These are phyloP conservation scores for Tetramorium simillimum DNA, from an alignment of 1,140 invertebrate genomes.

Conservation along the genomic window DNA sequence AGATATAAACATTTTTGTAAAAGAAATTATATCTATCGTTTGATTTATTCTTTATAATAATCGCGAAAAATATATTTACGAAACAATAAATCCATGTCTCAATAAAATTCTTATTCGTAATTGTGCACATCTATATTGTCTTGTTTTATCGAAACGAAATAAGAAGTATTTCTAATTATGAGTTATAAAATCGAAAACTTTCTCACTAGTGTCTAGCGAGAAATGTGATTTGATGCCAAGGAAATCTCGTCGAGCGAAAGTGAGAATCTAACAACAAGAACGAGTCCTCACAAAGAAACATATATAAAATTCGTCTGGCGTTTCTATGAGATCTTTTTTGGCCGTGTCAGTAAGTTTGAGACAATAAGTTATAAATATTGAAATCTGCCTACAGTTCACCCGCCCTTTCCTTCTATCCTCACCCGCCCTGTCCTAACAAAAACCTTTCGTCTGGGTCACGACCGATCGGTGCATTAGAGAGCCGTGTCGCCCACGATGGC, in stretches of 20 bases:
- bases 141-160: not conserved
- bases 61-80: not conserved
- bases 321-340: slow-evolving; percentile 31
- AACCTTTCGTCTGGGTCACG: slow-evolving; percentile 53
- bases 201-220: not conserved
- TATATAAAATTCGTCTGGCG: slow-evolving; percentile 42
- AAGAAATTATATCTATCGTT: not conserved
- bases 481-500: slow-evolving; percentile 81
- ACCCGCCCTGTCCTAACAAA: slow-evolving; percentile 56
- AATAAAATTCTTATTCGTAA: not conserved
- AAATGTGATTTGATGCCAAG: not conserved
- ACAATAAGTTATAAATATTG: slow-evolving; percentile 85
- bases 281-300: not conserved
- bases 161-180: not conserved
- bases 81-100: not conserved
- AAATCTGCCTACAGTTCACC: slow-evolving; percentile 73
- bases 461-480: slow-evolving; percentile 77
- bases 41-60: not conserved
- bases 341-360: slow-evolving; percentile 73
- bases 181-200: not conserved
- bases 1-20: not conserved
- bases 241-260: not conserved
- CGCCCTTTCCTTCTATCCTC: slow-evolving; percentile 67
- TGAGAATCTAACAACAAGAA: not conserved
- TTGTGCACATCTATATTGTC: not conserved